Conservation (phyloP, 2,888 invertebrate genomes). For the Amorpha juglandis region DNA sequence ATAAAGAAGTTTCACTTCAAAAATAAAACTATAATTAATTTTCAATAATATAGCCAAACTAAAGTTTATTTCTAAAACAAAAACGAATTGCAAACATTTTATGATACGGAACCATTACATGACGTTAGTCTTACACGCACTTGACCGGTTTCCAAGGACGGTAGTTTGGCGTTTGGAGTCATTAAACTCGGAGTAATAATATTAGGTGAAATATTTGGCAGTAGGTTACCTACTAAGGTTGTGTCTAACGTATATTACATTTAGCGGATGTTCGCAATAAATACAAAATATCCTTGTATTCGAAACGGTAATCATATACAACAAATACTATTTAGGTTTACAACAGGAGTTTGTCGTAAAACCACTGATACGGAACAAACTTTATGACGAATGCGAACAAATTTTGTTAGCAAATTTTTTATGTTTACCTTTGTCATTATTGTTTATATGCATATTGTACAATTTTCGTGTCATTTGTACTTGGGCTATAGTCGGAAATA, state of each 20-base stretch:
- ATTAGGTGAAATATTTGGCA: neutral
- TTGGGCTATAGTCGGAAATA: neutral
- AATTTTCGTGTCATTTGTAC: neutral
- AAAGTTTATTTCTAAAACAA: too few relatives aligned
- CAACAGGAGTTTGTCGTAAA: slow-evolving; percentile 27
- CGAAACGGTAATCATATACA: slow-evolving; percentile 26
- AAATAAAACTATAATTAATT: too few relatives aligned
- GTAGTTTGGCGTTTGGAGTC: too few relatives aligned
- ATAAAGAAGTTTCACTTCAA: too few relatives aligned
- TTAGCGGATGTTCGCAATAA: slow-evolving; percentile 26
- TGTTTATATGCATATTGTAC: slow-evolving; percentile 9
- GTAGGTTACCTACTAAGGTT: neutral
- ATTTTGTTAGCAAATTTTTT: slow-evolving; percentile 25
- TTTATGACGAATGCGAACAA: slow-evolving; percentile 26
- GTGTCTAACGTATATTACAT: slow-evolving; percentile 6
- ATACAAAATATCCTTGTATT: slow-evolving; percentile 20
- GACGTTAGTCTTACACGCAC: too few relatives aligned
- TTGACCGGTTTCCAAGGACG: neutral
- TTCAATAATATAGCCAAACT: too few relatives aligned
- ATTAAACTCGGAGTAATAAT: neutral
- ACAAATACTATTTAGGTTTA: slow-evolving; percentile 27
- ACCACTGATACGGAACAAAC: slow-evolving; percentile 27
- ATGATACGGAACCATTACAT: too few relatives aligned
- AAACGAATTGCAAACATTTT: too few relatives aligned
- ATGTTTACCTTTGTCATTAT: slow-evolving; percentile 16